These are phyloP conservation scores for Delphinapterus leucas DNA, from an alignment of 2,113 vertebrate genomes.

Conservation along the genomic window DNA sequence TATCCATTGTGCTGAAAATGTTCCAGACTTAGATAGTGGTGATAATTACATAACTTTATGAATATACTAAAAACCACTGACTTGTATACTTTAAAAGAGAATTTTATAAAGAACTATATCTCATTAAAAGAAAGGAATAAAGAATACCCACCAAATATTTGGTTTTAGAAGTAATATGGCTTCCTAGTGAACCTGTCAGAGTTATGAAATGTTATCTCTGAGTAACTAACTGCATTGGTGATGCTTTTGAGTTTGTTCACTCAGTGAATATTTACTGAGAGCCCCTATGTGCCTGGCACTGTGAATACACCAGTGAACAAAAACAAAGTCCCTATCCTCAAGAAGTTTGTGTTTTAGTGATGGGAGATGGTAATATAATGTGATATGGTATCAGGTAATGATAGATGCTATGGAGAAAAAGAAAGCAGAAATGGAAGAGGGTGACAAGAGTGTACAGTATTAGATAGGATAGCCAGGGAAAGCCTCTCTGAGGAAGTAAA, in stretches of 20 bases:
- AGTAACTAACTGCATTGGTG: neutral
- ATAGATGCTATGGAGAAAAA: neutral
- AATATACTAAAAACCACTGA: neutral
- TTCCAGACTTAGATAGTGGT: neutral
- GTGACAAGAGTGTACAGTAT: neutral
- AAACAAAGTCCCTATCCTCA: neutral
- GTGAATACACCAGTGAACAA: neutral
- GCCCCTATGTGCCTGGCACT: neutral
- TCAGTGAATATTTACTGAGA: neutral
- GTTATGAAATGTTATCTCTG: neutral
- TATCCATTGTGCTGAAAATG: neutral
- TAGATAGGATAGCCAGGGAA: neutral
- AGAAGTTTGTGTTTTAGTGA: neutral
- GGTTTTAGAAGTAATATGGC: neutral
- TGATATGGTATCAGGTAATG: neutral
- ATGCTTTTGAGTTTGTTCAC: neutral
- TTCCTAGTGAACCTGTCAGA: neutral
- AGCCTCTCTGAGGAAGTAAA: neutral
- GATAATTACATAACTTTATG: neutral
- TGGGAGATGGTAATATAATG: neutral
- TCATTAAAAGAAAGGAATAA: neutral
- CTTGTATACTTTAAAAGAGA: neutral
- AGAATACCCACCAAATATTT: neutral
- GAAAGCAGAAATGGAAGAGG: neutral
- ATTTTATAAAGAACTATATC: neutral